Evolutionary conservation across 2,113 vertebrate genomes (phyloP).

Genomic region (Rhea pennata): DNA sequence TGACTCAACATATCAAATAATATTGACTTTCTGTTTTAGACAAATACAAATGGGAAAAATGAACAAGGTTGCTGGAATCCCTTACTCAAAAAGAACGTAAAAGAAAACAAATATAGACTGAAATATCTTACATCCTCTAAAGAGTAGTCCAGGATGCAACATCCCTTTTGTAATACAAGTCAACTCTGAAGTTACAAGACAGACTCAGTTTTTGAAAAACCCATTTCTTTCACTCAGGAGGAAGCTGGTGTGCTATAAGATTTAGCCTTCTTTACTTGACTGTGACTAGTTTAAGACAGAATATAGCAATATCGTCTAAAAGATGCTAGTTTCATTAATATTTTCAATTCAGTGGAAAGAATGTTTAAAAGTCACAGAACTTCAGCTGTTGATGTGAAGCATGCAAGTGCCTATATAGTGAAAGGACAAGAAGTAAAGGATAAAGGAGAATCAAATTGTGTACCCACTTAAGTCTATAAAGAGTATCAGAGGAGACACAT

Average conservation of each 20-base stretch:
- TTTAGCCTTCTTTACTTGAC: not conserved
- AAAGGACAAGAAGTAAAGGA: not conserved
- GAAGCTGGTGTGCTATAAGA: not conserved
- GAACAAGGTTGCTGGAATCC: not conserved
- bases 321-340: not conserved
- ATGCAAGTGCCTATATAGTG: not conserved
- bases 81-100: not conserved
- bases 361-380: not conserved
- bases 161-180: not conserved
- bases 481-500: not conserved
- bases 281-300: not conserved
- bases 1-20: not conserved
- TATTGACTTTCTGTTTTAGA: not conserved
- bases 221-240: not conserved
- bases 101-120: not conserved
- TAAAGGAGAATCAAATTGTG: not conserved
- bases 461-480: not conserved
- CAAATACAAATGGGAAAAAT: not conserved
- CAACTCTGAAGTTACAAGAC: not conserved
- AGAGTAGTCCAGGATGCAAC: not conserved
- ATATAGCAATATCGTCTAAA: not conserved
- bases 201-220: not conserved
- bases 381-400: not conserved
- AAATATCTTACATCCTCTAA: not conserved
- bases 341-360: fast-evolving